Evolutionary conservation across 92 coral and sea anemone genomes (phyloP).

Genomic region (Actinostola sp.): DNA sequence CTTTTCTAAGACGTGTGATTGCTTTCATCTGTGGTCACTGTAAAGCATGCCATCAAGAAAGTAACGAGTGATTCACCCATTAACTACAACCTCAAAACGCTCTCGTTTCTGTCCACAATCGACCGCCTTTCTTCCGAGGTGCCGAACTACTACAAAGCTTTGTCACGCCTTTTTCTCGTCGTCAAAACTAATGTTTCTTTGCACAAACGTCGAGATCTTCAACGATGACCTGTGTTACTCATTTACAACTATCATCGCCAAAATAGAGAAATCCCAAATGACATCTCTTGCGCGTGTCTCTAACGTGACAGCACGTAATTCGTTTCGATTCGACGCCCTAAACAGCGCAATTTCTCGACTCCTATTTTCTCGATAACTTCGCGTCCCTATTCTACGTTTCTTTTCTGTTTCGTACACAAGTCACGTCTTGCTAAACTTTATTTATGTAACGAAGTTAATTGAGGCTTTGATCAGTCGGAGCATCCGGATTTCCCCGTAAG

Average conservation of each 20-base stretch:
- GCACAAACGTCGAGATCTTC: not conserved
- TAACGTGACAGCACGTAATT: not conserved
- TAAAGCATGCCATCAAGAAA: conserved; percentile 13
- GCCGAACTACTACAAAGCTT: not conserved
- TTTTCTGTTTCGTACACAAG: not conserved
- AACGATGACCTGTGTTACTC: conserved; percentile 11
- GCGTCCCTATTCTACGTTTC: no score
- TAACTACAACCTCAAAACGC: conserved; percentile 16
- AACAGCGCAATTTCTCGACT: not conserved
- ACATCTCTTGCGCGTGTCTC: conserved; percentile 5
- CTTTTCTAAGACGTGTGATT: conserved; percentile 2
- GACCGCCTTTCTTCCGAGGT: conserved; percentile 10
- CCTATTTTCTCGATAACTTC: no score
- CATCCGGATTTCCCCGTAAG: conserved; percentile 34
- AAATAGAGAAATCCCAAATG: not conserved
- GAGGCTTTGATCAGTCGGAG: conserved; percentile 34
- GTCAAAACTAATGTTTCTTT: not conserved
- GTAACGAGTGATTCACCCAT: conserved; percentile 2
- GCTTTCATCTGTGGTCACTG: conserved; percentile 8
- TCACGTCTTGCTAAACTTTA: conserved; percentile 3
- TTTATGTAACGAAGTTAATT: not conserved
- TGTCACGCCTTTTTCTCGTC: not conserved
- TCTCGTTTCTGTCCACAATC: not conserved
- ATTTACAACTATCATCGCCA: not conserved
- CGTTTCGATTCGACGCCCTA: no score